phyloP scores from a whole-genome alignment of 2,888 invertebrate genomes.

The Theretra japonica region DNA sequence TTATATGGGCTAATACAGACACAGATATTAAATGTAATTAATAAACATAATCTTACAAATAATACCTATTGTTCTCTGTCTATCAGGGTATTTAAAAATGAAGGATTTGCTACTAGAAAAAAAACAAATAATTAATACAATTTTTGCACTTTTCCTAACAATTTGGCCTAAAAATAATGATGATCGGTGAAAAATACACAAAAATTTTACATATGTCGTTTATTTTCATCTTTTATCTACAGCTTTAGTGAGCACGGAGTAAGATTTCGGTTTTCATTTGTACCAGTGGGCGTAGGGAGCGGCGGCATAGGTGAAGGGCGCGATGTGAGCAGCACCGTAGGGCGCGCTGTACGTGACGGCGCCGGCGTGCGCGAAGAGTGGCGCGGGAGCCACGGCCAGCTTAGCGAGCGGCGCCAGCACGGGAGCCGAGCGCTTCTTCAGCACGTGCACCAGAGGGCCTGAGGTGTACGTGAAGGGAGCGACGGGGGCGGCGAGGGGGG shows the following conservation, averaged over 20 bases:
- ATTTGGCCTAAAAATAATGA: no score
- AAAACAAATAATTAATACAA: no score
- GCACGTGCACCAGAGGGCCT: constrained; percentile 37
- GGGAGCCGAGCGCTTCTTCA: constrained; percentile 17
- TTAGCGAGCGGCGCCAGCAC: constrained; percentile 34
- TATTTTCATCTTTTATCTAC: constrained; percentile 15
- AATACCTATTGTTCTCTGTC: no score
- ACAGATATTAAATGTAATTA: no score
- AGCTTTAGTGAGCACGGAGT: background rate
- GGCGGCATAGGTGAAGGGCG: constrained; percentile 59
- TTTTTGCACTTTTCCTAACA: no score
- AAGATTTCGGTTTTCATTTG: constrained; percentile 30
- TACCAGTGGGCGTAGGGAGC: constrained; percentile 55
- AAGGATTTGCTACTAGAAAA: no score
- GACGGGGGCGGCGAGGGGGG: constrained; percentile 30
- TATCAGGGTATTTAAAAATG: no score
- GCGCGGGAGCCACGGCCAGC: constrained; percentile 36
- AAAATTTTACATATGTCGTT: background rate
- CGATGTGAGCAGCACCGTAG: constrained; percentile 37
- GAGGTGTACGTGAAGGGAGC: constrained; percentile 31
- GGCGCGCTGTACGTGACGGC: constrained; percentile 41
- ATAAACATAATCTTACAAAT: no score
- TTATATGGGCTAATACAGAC: no score
- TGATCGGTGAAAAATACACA: background rate
- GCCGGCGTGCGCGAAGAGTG: constrained; percentile 40